Conservation (phyloP, 2,797 vertebrate species). For the Cynopterus sphinx region DNA sequence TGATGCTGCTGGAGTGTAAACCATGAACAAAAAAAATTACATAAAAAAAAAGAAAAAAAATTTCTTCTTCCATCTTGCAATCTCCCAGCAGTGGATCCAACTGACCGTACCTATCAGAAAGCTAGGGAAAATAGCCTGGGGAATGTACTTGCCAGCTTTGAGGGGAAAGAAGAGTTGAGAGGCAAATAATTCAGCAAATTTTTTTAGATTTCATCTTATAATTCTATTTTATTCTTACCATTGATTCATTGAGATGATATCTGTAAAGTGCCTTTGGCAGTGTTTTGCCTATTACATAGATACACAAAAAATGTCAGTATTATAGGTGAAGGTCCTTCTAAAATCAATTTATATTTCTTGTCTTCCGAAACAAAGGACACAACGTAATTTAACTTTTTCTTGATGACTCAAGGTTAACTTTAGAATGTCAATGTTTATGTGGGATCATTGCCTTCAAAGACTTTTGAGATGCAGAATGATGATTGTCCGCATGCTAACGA, state of each 20-base stretch:
- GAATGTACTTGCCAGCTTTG: neutral
- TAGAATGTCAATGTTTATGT: neutral
- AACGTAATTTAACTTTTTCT: conserved; percentile 49
- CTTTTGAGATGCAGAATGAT: neutral
- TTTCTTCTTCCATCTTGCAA: neutral
- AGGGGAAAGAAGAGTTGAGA: neutral
- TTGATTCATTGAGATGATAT: conserved; percentile 57
- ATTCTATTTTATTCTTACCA: conserved; percentile 15
- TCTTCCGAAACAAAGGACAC: conserved; percentile 46
- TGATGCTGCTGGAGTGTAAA: neutral
- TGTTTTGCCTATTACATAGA: conserved; percentile 33
- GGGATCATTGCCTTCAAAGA: neutral
- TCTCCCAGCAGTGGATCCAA: neutral
- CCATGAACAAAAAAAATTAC: neutral
- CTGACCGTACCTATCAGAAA: neutral
- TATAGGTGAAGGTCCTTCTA: conserved; percentile 41
- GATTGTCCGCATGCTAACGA: neutral
- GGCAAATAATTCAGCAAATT: neutral
- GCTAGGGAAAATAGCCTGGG: neutral
- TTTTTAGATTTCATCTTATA: conserved; percentile 28
- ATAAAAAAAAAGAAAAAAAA: neutral
- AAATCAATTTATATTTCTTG: conserved; percentile 52
- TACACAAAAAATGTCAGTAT: conserved; percentile 47
- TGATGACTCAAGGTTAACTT: conserved; percentile 40
- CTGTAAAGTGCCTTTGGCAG: conserved; percentile 29